Base-by-base conservation (phyloP, 2,888 invertebrate genomes). In the Heliconius hortense region DNA sequence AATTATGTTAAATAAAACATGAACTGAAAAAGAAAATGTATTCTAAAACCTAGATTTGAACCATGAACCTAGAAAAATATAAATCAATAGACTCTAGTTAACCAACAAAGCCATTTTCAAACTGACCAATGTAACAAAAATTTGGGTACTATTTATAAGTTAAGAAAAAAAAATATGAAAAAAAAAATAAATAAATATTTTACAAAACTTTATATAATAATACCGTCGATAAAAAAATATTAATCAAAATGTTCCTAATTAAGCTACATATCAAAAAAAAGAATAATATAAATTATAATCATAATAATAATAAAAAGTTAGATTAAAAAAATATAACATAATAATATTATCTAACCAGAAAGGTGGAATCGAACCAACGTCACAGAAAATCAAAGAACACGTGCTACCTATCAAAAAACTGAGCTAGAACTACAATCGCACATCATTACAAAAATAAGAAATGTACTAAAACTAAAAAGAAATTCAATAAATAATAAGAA, bases 331-430 rank as follows among this genome's bases (percentile, higher is more conserved):
- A 60, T 1, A 60, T 24, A 35, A 59, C n/a, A 59, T 26, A 5
- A 60, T 60, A 60, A 48, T 60, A 35, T 5, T 24, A 59, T 13
- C 26, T 66, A 53, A 39, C 21, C 31, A 10, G 7, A 48, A 21
- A 60, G 70, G 59, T 66, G 70, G 79, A 71, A 74, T 79, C 67
- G 79, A 79, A 77, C 79, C 79, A 76, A 76, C 72, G 77, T 59
- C 79, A 76, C 74, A 43, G 43, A 59, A 39, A 71, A 63, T n/a
- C 24, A 8, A 63, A 21, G 43, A 74, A 59, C 79, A 79, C 77
- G 79, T 79, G 79, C 62, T 70, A 62, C 31, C 28, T 35, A 4
- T 56, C 67, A 76, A 78, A 75, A 77, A 72, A 76, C 48, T 75
- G 68, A 43, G 31, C 26, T 26, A 69, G n/a, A 48, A 24, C 13